Evolutionary conservation across 2,888 invertebrate genomes (phyloP), one percentile per base, ranked within the genome.

Genomic region (Epinotia demarniana): DNA sequence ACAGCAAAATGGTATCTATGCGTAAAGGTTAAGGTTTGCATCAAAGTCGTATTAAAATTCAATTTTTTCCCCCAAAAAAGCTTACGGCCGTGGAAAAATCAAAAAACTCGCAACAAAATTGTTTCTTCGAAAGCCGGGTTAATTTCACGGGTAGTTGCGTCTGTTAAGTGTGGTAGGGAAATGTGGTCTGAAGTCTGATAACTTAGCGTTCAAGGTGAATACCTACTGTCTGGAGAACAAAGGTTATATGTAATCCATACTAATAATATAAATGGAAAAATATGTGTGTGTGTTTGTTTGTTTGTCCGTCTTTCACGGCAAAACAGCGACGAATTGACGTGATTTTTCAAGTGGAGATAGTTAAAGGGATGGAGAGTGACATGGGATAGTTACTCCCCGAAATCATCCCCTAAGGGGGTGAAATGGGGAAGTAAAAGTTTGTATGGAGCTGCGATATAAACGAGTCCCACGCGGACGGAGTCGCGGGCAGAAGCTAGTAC

Each of bases 121-220:
- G 71, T 72, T 75, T 75, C 75, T 75, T 72, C 71, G 75, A 58
- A 75, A 63, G 27, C 61, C 75, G 19, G 63, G 66, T 75, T 75
- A 75, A 75, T 75, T 75, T 75, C 71, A 75, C 18, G 75, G 75
- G 66, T 75, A 75, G 75, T 75, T 75, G 75, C 19, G 12, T 62
- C 19, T 4, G 75, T 62, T 75, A 75, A 75, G 67, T 75, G 63
- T 53, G 12, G 57, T 62, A 75, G 64, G 74, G 70, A 75, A 66
- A 71, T 75, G 63, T 74, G 70, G 69, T 39, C 46, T 55, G 55
- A 57, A 64, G 69, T 39, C 46, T 55, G 55, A 57, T 55, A 55
- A 39, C 18, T 57, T 60, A 55, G 33, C 39, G 53, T 43, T 55
- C 61, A 62, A 62, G 73, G 73, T 57, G 67, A 68, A 16, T 62